A percentile compares a stretch with the other conserved stretches of the same genome.
Evolutionary conservation across 2,888 invertebrate species (phyloP).

Genomic region (Pelosia muscerda): DNA sequence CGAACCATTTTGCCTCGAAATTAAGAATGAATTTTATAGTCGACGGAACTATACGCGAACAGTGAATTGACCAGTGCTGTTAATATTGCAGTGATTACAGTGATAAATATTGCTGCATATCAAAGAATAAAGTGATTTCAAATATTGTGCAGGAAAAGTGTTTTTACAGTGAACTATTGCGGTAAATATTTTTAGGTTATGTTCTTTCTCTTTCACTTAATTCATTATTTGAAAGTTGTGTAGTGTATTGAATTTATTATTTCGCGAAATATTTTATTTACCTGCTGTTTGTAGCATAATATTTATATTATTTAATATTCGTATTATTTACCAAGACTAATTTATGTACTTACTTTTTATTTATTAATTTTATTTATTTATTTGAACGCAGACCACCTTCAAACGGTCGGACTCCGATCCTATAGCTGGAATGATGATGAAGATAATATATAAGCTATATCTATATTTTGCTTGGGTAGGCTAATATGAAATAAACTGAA

Average conservation of each 20-base stretch:
- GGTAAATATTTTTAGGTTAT: constrained; percentile 50
- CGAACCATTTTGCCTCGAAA: constrained; percentile 57
- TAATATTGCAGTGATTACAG: neutral
- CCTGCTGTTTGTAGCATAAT: neutral
- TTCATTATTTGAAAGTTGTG: neutral
- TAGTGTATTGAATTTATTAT: neutral
- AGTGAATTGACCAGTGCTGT: constrained; percentile 8
- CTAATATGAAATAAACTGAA: too few species aligned
- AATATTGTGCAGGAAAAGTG: constrained; percentile 20
- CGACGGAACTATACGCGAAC: constrained; percentile 20
- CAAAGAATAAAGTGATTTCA: constrained; percentile 12
- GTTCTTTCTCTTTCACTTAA: constrained; percentile 26
- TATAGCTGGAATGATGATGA: too few species aligned
- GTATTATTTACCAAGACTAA: too few species aligned
- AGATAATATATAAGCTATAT: too few species aligned
- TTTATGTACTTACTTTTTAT: too few species aligned
- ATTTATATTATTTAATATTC: too few species aligned
- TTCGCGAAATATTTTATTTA: neutral
- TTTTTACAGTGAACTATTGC: constrained; percentile 32
- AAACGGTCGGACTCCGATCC: too few species aligned
- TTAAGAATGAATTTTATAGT: constrained; percentile 45
- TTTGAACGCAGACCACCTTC: too few species aligned
- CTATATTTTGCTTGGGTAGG: too few species aligned
- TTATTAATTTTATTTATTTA: too few species aligned
- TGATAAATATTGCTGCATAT: neutral